Evolutionary conservation across 2,888 invertebrate species (phyloP), one percentile per base, ranked within the genome.

Genomic region (Eretmocerus hayati): DNA sequence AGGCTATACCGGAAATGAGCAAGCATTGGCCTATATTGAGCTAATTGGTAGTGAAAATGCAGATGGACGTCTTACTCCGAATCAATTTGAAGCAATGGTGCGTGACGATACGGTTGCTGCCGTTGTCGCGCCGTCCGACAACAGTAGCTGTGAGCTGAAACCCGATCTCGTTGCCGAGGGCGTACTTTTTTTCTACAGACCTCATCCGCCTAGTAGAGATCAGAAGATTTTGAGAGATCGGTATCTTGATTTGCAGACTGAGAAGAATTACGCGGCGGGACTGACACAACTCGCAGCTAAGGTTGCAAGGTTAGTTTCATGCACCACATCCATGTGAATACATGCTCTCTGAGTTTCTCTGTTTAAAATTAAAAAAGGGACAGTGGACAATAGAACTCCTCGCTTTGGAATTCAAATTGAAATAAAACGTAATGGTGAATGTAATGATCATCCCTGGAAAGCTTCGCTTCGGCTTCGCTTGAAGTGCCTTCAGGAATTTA

Each of bases 1-100:
- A n/a, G 87, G 87, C 1, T 88, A 81, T 59, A 88, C 89, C 0
- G 83, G 85, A 58, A 89, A 88, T 83, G 90, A 90, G 71, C 85
- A 87, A 58, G 84, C 83, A 6, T 66, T 88, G 2, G 75, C 81
- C 16, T 67, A 69, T 39, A 64, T 74, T 41, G 74, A 73, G n/a
- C 66, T 79, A 20, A 74, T 80, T 35, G 79, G 79, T 41, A 74
- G 76, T 26, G 76, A 77, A 33, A 75, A 77, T 39, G 76, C 78
- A 41, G 78, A 82, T 31, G 77, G 80, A 3, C 81, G 79, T 11
- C 74, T 86, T 26, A 78, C 78, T 54, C 73, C 75, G 53, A 72
- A 71, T 33, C 79, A 79, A 56, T 84, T 83, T 55, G 80, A 82
- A 53, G 70, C 74, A 16, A 76, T 84, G 69, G 75, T 86, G 30